Percentiles rank a stretch among this genome's conserved stretches.
Conservation (phyloP, 2,797 vertebrate genomes). For the Pseudotriccus pelzelni region DNA sequence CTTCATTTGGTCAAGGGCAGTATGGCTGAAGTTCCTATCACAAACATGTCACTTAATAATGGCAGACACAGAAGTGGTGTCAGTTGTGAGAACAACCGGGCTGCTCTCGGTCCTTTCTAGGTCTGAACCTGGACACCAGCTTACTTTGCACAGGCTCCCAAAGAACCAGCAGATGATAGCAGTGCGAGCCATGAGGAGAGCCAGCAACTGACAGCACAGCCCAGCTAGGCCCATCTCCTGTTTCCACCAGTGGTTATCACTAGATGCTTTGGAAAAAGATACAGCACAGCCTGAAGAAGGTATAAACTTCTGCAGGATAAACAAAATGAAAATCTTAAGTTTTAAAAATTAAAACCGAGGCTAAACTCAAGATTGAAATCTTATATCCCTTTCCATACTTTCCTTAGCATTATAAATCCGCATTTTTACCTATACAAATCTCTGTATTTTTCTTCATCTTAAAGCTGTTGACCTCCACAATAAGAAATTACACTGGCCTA, state of each 20-base stretch:
- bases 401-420: not conserved
- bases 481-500: not conserved
- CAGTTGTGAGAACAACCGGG: not conserved
- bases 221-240: not conserved
- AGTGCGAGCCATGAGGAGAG: not conserved
- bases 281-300: not conserved
- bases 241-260: not conserved
- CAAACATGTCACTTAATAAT: fast-evolving
- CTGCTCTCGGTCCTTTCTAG: not conserved
- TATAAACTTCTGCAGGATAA: not conserved
- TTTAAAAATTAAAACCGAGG: not conserved
- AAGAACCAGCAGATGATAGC: not conserved
- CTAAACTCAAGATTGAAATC: not conserved
- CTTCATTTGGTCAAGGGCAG: not conserved
- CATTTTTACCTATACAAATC: not conserved
- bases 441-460: not conserved
- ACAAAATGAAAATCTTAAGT: not conserved
- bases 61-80: not conserved
- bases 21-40: not conserved
- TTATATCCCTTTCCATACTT: not conserved
- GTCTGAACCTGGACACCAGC: not conserved
- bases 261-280: not conserved
- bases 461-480: not conserved
- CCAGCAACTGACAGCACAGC: not conserved
- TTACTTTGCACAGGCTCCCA: not conserved